Percentiles rank a stretch among this genome's conserved stretches.
phyloP scores from a whole-genome alignment of 2,113 vertebrate genomes.

The Elephas maximus region DNA sequence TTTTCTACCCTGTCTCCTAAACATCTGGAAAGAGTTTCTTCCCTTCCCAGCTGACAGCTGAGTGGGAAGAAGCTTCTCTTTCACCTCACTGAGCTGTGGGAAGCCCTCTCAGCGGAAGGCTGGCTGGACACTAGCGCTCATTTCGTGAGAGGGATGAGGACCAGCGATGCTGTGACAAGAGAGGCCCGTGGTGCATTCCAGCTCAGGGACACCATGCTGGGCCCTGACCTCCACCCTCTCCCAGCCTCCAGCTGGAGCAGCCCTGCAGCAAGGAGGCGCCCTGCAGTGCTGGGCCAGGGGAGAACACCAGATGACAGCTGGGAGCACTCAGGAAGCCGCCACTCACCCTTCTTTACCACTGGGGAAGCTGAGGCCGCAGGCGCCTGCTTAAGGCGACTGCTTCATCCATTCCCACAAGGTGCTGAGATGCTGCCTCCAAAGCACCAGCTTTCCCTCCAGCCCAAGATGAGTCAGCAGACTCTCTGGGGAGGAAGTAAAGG shows the following conservation, averaged over 20 bases:
- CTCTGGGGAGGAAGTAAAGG: neutral
- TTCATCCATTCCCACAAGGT: neutral
- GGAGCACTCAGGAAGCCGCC: neutral
- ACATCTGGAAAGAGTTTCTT: constrained; percentile 84
- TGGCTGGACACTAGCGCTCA: neutral
- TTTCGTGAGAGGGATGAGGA: neutral
- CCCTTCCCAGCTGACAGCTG: constrained; percentile 60
- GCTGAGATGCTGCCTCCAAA: neutral
- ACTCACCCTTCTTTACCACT: neutral
- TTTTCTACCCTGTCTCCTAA: neutral
- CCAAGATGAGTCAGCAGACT: neutral
- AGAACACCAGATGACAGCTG: rapidly evolving
- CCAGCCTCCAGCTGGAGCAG: neutral
- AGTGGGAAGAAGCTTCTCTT: constrained; percentile 66
- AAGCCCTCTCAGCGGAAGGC: neutral
- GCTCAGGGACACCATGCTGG: neutral
- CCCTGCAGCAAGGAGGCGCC: neutral
- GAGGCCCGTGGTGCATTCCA: neutral
- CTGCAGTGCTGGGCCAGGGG: neutral
- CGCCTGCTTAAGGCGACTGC: neutral
- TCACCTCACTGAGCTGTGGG: neutral
- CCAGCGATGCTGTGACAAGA: rapidly evolving
- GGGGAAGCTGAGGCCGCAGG: neutral
- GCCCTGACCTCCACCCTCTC: neutral
- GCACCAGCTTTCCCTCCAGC: neutral